A percentile compares a stretch with the other conserved stretches of the same genome.
These are phyloP conservation scores for Phenganax subtilis DNA, from an alignment of 92 coral and sea anemone genomes.

Conservation along the genomic window DNA sequence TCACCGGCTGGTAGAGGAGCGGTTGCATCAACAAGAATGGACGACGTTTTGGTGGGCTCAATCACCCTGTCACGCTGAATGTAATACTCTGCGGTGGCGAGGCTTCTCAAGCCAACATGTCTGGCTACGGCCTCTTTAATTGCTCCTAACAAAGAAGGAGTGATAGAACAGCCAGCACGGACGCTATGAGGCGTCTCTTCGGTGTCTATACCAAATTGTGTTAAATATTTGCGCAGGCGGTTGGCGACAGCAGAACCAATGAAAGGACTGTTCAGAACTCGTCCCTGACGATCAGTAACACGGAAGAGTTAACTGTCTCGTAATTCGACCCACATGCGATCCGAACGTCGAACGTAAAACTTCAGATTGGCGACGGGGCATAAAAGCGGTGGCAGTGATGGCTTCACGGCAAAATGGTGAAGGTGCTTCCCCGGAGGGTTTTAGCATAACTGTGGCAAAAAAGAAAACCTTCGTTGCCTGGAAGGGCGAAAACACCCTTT, in stretches of 20 bases:
- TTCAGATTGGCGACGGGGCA: constrained; percentile 50
- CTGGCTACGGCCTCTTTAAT: constrained; percentile 29
- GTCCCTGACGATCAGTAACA: constrained; percentile 35
- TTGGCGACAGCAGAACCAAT: constrained; percentile 47
- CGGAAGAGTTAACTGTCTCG: constrained; percentile 53
- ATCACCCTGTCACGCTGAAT: background rate
- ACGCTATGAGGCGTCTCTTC: constrained; percentile 56
- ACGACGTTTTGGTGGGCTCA: too few species aligned
- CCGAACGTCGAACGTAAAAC: constrained; percentile 41
- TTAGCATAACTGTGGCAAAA: constrained; percentile 51
- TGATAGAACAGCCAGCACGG: constrained; percentile 47
- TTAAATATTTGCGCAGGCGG: constrained; percentile 37
- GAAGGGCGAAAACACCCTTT: constrained; percentile 23
- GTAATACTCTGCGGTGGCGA: background rate
- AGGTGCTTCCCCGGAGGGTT: constrained; percentile 47
- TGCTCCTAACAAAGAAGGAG: constrained; percentile 37
- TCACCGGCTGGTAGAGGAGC: too few species aligned
- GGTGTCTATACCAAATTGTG: constrained; percentile 28
- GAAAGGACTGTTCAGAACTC: constrained; percentile 37
- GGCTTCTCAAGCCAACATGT: constrained; percentile 36
- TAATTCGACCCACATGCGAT: constrained; percentile 43
- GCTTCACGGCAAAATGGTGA: constrained; percentile 40
- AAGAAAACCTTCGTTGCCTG: constrained; percentile 30
- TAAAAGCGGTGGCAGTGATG: constrained; percentile 2
- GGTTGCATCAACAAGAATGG: too few species aligned